Evolutionary conservation across 2,797 vertebrate species (phyloP).

Genomic region (Melopsittacus undulatus): DNA sequence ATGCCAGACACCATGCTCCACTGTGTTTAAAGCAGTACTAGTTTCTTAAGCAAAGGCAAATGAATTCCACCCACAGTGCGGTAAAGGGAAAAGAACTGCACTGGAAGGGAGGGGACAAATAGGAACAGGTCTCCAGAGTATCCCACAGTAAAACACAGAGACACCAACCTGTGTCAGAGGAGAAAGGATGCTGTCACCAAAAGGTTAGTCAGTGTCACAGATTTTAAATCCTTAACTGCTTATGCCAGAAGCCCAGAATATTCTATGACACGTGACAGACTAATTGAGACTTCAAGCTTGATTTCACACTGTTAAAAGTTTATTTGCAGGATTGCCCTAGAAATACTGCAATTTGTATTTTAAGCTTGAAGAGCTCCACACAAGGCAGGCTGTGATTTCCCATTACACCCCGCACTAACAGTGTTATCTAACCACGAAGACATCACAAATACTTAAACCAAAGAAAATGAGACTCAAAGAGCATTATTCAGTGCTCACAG

Average conservation of each 20-base stretch:
- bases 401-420: neutral
- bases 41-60: neutral
- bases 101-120: neutral
- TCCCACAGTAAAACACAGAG: neutral
- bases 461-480: neutral
- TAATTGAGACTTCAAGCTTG: conserved; percentile 37
- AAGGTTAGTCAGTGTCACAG: neutral
- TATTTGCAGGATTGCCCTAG: conserved; percentile 13
- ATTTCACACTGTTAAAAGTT: conserved; percentile 18
- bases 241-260: conserved; percentile 8
- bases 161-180: neutral
- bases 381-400: neutral
- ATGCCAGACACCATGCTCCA: neutral
- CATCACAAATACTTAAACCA: conserved; percentile 17
- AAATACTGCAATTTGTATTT: conserved; percentile 23
- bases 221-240: neutral
- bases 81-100: neutral
- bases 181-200: neutral
- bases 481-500: neutral
- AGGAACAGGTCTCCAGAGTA: neutral
- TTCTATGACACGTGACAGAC: conserved; percentile 1
- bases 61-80: neutral
- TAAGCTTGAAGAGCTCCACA: conserved; percentile 33
- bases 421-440: neutral
- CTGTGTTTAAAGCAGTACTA: neutral